Evolutionary conservation across 2,113 vertebrate species (phyloP).

Genomic region (Elephantulus edwardii): DNA sequence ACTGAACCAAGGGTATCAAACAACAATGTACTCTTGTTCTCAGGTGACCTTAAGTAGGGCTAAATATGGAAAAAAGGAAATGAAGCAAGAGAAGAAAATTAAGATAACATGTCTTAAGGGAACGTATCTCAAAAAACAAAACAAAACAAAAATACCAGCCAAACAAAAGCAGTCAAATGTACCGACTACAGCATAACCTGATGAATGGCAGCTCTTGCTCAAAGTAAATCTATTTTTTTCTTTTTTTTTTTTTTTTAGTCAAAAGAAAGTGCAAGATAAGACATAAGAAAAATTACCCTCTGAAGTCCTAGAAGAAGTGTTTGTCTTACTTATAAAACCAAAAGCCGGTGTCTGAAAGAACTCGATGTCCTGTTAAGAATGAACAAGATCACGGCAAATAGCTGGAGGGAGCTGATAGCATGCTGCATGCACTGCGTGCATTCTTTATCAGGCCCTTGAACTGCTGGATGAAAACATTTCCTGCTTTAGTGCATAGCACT

Average conservation of each 20-base stretch:
- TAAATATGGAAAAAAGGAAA: conserved; percentile 26
- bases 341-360: conserved; percentile 68
- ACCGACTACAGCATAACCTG: background rate
- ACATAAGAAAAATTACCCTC: conserved; percentile 62
- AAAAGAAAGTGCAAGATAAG: conserved; percentile 77
- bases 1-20: too few relatives aligned
- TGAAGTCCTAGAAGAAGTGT: conserved; percentile 70
- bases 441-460: conserved; percentile 77
- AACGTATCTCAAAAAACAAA: conserved; percentile 27
- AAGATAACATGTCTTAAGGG: background rate
- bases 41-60: conserved; percentile 55
- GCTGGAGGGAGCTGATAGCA: conserved; percentile 82
- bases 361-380: conserved; percentile 67
- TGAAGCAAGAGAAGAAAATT: background rate
- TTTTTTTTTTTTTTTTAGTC: conserved; percentile 62
- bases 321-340: conserved; percentile 69
- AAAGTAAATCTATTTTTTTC: conserved; percentile 62
- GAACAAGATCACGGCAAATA: conserved; percentile 80
- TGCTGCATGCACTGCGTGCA: conserved; percentile 20
- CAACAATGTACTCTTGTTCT: conserved; percentile 64
- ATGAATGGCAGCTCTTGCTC: conserved; percentile 35
- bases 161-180: background rate
- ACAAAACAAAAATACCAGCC: background rate
- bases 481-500: conserved; percentile 81
- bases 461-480: conserved; percentile 85